phyloP scores from a whole-genome alignment of 2,113 vertebrate genomes.

The Choloepus hoffmanni region DNA sequence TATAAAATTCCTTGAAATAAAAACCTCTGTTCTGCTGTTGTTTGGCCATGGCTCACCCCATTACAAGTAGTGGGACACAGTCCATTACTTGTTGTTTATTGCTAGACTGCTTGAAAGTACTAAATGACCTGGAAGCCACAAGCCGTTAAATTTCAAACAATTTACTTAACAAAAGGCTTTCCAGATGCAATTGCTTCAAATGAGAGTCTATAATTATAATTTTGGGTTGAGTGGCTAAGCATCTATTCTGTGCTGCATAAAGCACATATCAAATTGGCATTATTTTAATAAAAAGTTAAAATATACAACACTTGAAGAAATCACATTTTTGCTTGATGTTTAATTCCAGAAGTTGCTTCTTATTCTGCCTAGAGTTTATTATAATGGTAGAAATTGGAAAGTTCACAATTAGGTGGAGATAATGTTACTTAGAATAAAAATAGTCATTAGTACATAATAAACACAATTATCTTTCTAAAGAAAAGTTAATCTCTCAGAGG shows the following conservation, averaged over 20 bases:
- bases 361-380: neutral
- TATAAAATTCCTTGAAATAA: slow-evolving; percentile 50
- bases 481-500: neutral
- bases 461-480: neutral
- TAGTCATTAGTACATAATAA: neutral
- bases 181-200: neutral
- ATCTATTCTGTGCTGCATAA: neutral
- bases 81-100: neutral
- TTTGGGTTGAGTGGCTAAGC: neutral
- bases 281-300: slow-evolving; percentile 53
- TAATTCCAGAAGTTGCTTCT: neutral
- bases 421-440: neutral
- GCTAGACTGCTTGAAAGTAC: neutral
- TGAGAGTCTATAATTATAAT: neutral
- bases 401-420: neutral
- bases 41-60: neutral
- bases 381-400: neutral
- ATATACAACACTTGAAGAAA: neutral
- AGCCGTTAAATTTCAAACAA: neutral
- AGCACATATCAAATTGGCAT: neutral
- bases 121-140: neutral
- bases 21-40: slow-evolving; percentile 6
- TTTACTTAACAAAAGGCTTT: neutral
- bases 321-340: neutral
- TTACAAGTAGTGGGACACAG: neutral